Conservation (phyloP, 2,888 invertebrate species). For the Cordilura impudica region DNA sequence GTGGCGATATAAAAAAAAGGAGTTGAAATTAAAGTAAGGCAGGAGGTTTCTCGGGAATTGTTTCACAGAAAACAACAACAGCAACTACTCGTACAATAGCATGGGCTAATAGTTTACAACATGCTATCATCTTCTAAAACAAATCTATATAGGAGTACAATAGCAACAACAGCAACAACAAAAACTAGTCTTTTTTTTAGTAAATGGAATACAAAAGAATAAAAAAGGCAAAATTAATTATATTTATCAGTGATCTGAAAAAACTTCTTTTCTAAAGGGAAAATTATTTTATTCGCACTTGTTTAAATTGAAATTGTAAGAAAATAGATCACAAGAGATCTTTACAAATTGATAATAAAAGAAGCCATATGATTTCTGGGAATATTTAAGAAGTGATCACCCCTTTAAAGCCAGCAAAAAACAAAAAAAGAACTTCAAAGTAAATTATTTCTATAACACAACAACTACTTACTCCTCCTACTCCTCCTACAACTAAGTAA, state of each 20-base stretch:
- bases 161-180: no score
- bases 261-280: constrained; percentile 28
- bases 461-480: no score
- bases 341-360: no score
- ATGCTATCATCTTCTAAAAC: constrained; percentile 26
- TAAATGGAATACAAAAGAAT: constrained; percentile 36
- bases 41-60: constrained; percentile 76
- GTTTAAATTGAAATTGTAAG: neutral
- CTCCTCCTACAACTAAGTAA: constrained; percentile 2
- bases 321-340: neutral
- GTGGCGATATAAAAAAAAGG: constrained; percentile 64
- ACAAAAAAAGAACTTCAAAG: constrained; percentile 11
- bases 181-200: constrained; percentile 19
- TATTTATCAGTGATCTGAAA: constrained; percentile 15
- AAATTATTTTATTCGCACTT: constrained; percentile 45
- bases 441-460: neutral
- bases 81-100: constrained; percentile 59
- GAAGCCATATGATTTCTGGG: constrained; percentile 38
- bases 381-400: neutral
- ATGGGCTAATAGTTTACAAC: constrained; percentile 56
- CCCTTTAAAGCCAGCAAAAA: neutral
- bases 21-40: constrained; percentile 76
- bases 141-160: constrained; percentile 1
- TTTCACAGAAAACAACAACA: constrained; percentile 60
- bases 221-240: constrained; percentile 65